These are phyloP conservation scores for Sebastes matsubarae DNA, from an alignment of 2,797 vertebrate genomes.

Conservation along the genomic window DNA sequence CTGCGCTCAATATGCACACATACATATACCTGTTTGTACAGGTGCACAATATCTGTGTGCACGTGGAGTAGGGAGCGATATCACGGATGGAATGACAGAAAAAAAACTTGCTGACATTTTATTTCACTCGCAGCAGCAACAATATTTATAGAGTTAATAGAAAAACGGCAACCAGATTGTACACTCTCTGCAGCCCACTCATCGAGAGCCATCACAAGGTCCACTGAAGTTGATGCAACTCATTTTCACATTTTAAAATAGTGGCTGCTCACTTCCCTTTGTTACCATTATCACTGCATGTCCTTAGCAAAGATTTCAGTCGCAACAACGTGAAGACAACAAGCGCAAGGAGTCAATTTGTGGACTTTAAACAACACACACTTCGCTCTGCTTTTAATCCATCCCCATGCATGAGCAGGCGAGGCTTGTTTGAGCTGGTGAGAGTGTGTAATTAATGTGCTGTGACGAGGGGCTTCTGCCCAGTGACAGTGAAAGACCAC, in stretches of 20 bases:
- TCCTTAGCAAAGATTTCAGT: constrained; percentile 4
- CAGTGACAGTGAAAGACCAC: constrained; percentile 79
- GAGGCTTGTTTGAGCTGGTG: constrained; percentile 62
- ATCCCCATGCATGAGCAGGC: constrained; percentile 25
- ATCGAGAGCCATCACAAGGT: constrained; percentile 32
- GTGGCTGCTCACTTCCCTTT: constrained; percentile 53
- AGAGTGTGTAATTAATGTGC: constrained; percentile 78
- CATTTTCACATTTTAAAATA: constrained; percentile 63
- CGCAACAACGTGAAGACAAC: not conserved
- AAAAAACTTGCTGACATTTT: constrained; percentile 46
- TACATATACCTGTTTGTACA: not conserved
- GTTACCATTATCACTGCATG: constrained; percentile 8
- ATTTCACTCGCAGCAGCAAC: not conserved
- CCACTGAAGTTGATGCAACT: constrained; percentile 39
- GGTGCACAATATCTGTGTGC: not conserved
- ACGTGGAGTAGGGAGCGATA: not conserved
- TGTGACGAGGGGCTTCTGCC: constrained; percentile 79
- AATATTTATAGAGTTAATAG: constrained; percentile 36
- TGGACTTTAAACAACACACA: not conserved
- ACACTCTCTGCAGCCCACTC: constrained; percentile 41
- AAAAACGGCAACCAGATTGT: constrained; percentile 44
- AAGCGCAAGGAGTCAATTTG: not conserved
- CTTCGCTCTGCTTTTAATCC: constrained; percentile 26
- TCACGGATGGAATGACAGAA: constrained; percentile 21
- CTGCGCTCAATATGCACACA: not conserved